Base-by-base conservation (phyloP, 2,113 vertebrate genomes). In the Stercorarius parasiticus region DNA sequence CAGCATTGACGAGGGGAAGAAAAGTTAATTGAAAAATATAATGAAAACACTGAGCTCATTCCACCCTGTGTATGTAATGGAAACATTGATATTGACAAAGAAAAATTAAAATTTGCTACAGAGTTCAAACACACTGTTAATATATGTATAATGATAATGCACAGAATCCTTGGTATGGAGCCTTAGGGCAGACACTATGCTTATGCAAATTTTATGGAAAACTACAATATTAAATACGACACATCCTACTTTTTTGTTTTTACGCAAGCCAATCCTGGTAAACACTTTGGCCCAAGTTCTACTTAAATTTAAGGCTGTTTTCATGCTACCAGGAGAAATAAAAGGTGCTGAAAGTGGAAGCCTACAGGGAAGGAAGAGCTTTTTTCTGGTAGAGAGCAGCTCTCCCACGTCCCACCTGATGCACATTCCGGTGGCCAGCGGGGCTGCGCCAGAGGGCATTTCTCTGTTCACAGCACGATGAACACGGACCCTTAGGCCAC, bases 381-480 rank as follows among this genome's bases (percentile, higher is more conserved):
- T 18, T 77, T 88, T 66, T 22, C 11, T 69, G 40, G 62, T 13
- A 17, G 29, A 32, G 8, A 32, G 8, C 9, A 32, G 15, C 5
- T 56, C 5, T 58, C 9, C 15, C 18, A 7, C 3, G 2, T 47
- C 23, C 55, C 17, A 26, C 0, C 3, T 5, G 13, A 61, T 13
- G 6, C 0, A 0, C 12, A 8, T 32, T 15, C 26, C 8, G 0
- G 2, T 19, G 67, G 58, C 32, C 16, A 19, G 19, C 0, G 1
- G 18, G 13, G 7, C 20, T 25, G n/a, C 47, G 77, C 62, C 71
- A 42, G 77, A 25, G n/a, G 27, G 5, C 5, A 21, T 58, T 79
- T 73, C 62, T 58, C 64, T 61, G 29, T 25, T 69, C 59, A 13
- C 32, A 65, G 10, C 14, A 9, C 0, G 29, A 16, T 1, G 6